phyloP scores from a whole-genome alignment of 2,113 vertebrate genomes.

The Pholis gunnellus region DNA sequence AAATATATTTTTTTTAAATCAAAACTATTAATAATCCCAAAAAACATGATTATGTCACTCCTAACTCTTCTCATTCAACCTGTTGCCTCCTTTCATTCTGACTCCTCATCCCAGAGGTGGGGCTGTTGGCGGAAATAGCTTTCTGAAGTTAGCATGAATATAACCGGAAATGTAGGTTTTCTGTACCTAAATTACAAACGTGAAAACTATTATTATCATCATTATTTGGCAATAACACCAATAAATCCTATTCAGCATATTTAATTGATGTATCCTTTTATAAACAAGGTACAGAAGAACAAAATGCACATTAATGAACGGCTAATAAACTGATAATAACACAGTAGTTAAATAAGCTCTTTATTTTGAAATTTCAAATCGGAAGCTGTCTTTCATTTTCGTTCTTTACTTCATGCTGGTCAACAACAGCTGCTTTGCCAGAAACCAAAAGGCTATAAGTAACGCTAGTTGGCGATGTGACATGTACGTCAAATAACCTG shows the following conservation, averaged over 20 bases:
- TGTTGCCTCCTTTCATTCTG: background rate
- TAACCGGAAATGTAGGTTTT: constrained; percentile 22
- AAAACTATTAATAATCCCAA: background rate
- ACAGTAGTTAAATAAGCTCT: fast-evolving
- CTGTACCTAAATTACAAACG: too few species aligned
- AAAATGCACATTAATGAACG: fast-evolving
- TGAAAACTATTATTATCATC: background rate
- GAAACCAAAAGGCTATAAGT: constrained; percentile 27
- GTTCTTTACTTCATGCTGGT: background rate
- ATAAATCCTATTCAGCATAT: background rate
- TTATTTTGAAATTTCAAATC: constrained; percentile 41
- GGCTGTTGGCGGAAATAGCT: constrained; percentile 29
- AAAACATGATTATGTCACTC: background rate
- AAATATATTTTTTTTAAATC: background rate
- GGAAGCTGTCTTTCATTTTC: background rate
- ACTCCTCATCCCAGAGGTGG: constrained; percentile 2
- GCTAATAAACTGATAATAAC: background rate
- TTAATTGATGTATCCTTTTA: background rate
- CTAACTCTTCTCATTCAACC: background rate
- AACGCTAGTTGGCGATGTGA: constrained; percentile 43
- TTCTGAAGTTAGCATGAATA: background rate
- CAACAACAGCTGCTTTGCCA: constrained; percentile 58
- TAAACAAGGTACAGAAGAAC: background rate
- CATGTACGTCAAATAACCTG: constrained; percentile 13
- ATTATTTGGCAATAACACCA: background rate